Percentiles rank a stretch among this genome's conserved stretches.
Conservation (phyloP, 2,888 invertebrate species). For the Matsumyia berberina region DNA sequence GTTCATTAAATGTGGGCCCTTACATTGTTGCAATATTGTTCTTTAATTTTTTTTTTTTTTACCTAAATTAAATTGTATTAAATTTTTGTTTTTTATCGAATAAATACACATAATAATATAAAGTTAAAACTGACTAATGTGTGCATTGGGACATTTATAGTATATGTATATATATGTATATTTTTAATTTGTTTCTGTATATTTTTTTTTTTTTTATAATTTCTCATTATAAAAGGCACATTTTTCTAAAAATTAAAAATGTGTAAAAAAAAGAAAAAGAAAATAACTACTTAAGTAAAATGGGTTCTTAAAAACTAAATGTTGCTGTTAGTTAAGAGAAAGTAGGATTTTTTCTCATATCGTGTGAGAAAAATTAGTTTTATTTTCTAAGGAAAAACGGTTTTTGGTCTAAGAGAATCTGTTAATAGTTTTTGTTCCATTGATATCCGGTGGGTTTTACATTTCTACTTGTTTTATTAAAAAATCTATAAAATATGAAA, state of each 20-base stretch:
- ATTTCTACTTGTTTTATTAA: conserved; percentile 1
- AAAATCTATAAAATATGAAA: not conserved
- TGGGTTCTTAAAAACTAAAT: conserved; percentile 36
- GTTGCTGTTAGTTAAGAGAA: not conserved
- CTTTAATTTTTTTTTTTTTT: conserved; percentile 7
- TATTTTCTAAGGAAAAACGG: not conserved
- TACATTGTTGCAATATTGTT: conserved; percentile 23
- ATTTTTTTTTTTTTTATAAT: conserved; percentile 5
- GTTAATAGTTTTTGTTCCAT: not conserved
- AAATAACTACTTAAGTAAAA: conserved; percentile 3
- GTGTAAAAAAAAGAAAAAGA: conserved; percentile 59
- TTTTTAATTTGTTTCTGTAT: conserved; percentile 3
- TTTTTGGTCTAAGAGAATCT: not conserved
- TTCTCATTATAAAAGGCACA: conserved; percentile 70
- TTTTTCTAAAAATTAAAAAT: conserved; percentile 75
- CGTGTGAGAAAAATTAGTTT: no score
- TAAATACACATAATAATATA: conserved; percentile 16
- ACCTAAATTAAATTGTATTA: not conserved
- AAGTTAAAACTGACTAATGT: conserved; percentile 30
- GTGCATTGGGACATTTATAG: conserved; percentile 46
- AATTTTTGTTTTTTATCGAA: conserved; percentile 13
- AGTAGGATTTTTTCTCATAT: no score
- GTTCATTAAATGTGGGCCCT: conserved; percentile 65
- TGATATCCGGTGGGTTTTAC: conserved; percentile 36
- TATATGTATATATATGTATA: not conserved